Conservation (phyloP, 1,140 invertebrate genomes). For the Chelonus insularis region DNA sequence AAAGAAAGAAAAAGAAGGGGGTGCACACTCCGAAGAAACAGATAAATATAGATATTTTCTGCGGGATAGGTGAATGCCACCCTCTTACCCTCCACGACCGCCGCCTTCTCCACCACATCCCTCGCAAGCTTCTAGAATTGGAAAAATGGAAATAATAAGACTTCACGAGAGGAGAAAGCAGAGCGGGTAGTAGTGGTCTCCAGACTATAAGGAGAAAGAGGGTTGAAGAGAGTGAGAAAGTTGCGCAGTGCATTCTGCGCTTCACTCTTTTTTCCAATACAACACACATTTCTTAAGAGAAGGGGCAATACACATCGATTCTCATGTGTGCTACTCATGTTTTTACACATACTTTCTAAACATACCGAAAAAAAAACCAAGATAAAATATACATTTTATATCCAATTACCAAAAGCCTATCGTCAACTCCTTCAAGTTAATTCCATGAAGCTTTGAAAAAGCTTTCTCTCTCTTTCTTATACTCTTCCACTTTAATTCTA, state of each 20-base stretch:
- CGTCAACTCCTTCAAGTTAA: too few relatives aligned
- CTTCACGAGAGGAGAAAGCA: slow-evolving; percentile 30
- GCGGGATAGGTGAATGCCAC: slow-evolving; percentile 31
- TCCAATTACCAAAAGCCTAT: too few relatives aligned
- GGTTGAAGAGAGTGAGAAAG: slow-evolving; percentile 30
- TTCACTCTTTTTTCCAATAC: slow-evolving; percentile 19
- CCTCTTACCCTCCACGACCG: slow-evolving; percentile 24
- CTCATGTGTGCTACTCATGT: not conserved
- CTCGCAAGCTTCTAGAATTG: slow-evolving; percentile 45
- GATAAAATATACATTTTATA: too few relatives aligned
- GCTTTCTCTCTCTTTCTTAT: too few relatives aligned
- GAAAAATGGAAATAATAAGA: slow-evolving; percentile 60
- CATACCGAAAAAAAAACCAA: not conserved
- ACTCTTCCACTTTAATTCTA: too few relatives aligned
- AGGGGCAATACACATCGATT: slow-evolving; percentile 33
- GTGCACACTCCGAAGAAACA: slow-evolving; percentile 45
- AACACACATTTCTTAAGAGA: slow-evolving; percentile 14
- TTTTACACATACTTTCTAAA: slow-evolving; percentile 22
- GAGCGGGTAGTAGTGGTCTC: slow-evolving; percentile 25
- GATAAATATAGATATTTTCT: slow-evolving; percentile 55
- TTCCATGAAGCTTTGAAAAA: too few relatives aligned
- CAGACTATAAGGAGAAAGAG: slow-evolving; percentile 31
- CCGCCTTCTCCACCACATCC: slow-evolving; percentile 18
- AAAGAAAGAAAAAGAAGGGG: slow-evolving; percentile 30
- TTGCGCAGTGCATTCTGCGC: slow-evolving; percentile 57